Conservation (phyloP, 1,140 invertebrate species). For the Lanistes nyassanus region DNA sequence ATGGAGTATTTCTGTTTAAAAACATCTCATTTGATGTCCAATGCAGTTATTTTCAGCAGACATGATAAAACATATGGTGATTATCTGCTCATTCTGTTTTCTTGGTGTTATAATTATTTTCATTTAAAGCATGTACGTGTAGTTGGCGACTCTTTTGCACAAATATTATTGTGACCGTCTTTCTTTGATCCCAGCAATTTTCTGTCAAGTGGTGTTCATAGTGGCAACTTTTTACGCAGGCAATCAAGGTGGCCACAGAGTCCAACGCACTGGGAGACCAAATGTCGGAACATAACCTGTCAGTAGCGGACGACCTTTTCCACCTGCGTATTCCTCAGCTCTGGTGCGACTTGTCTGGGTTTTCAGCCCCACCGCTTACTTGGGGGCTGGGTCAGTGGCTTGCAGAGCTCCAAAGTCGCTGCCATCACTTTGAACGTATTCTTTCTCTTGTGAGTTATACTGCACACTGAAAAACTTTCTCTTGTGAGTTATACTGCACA, state of each 20-base stretch:
- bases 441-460: slow-evolving; percentile 54
- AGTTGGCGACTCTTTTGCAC: too few species aligned
- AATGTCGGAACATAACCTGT: slow-evolving; percentile 52
- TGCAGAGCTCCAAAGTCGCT: slow-evolving; percentile 56
- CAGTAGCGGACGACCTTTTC: slow-evolving; percentile 64
- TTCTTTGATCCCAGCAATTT: too few species aligned
- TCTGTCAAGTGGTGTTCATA: too few species aligned
- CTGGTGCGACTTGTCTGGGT: slow-evolving; percentile 60
- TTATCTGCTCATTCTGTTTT: too few species aligned
- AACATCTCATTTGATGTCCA: too few species aligned
- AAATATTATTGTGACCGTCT: background rate
- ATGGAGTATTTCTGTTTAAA: too few species aligned
- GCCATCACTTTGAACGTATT: slow-evolving; percentile 64
- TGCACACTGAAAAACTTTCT: too few species aligned
- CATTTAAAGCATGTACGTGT: too few species aligned
- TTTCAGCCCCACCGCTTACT: slow-evolving; percentile 58
- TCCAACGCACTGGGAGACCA: slow-evolving; percentile 58
- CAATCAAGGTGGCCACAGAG: slow-evolving; percentile 62
- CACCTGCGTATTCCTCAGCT: slow-evolving; percentile 59
- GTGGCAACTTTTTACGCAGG: slow-evolving; percentile 49
- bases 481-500: too few species aligned
- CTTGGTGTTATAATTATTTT: too few species aligned
- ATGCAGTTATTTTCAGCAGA: too few species aligned
- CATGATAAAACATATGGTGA: too few species aligned
- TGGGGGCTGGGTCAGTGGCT: slow-evolving; percentile 60